Evolutionary conservation across 2,888 invertebrate genomes (phyloP).

Genomic region (Schizotus pectinicornis): DNA sequence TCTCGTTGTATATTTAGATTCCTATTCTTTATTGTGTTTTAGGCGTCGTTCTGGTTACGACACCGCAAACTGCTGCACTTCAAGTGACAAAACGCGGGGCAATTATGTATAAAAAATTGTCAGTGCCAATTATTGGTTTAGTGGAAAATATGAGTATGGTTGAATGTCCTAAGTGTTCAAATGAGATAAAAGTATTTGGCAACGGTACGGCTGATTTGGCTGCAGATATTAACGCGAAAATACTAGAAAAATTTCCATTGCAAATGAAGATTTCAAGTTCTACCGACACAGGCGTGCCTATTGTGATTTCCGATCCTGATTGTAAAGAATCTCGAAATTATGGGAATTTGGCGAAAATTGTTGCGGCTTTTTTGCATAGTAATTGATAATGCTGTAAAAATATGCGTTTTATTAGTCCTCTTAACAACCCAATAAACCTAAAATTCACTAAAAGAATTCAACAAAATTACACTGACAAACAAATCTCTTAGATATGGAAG

Average conservation of each 20-base stretch:
- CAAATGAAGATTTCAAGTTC: constrained; percentile 71
- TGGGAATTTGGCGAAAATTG: constrained; percentile 41
- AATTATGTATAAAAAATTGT: constrained; percentile 85
- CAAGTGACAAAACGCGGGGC: constrained; percentile 86
- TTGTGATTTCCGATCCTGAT: constrained; percentile 71
- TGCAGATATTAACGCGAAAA: constrained; percentile 67
- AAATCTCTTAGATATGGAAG: constrained; percentile 13
- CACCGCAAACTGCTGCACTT: constrained; percentile 87
- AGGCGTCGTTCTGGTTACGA: constrained; percentile 83
- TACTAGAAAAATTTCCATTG: constrained; percentile 77
- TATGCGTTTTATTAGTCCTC: constrained; percentile 35
- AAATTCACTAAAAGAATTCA: constrained; percentile 14
- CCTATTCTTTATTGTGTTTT: constrained; percentile 66
- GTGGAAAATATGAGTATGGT: constrained; percentile 90
- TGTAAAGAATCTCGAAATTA: constrained; percentile 38
- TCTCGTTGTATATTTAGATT: constrained; percentile 1
- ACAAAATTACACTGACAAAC: constrained; percentile 1
- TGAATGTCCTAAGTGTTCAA: constrained; percentile 77
- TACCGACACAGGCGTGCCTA: constrained; percentile 77
- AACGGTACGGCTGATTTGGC: constrained; percentile 68
- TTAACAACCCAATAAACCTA: constrained; percentile 40
- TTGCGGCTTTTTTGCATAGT: constrained; percentile 40
- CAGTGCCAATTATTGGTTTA: constrained; percentile 84
- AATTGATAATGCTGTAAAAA: constrained; percentile 24
- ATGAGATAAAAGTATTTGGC: constrained; percentile 77